These are phyloP conservation scores for Ptiloglossa arizonensis DNA, from an alignment of 1,140 invertebrate species.

Conservation along the genomic window DNA sequence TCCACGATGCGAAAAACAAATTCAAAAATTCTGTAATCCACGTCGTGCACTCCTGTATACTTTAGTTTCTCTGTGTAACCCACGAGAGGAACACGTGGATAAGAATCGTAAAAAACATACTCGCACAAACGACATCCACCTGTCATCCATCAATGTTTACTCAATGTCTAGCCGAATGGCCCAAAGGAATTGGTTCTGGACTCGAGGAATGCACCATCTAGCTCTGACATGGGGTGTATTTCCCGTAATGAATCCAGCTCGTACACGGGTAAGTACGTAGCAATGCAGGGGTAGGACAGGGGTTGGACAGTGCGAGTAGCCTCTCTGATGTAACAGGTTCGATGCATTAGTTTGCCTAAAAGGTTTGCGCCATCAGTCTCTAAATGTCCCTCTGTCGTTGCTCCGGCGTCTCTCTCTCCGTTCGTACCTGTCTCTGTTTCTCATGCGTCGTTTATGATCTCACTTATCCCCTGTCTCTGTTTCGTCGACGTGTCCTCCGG, in stretches of 20 bases:
- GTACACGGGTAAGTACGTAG: slow-evolving; percentile 26
- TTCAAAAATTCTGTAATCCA: too few species aligned
- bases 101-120: neutral
- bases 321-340: slow-evolving; percentile 64
- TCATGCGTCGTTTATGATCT: slow-evolving; percentile 51
- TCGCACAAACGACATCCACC: neutral
- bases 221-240: slow-evolving; percentile 40
- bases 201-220: neutral
- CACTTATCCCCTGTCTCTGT: slow-evolving; percentile 36
- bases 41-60: too few species aligned
- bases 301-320: slow-evolving; percentile 50
- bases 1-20: too few species aligned
- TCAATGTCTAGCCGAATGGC: neutral
- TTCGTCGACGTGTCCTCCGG: slow-evolving; percentile 53
- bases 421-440: slow-evolving; percentile 21
- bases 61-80: too few species aligned
- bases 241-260: slow-evolving; percentile 64
- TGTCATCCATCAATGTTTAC: neutral
- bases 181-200: neutral
- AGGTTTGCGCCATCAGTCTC: slow-evolving; percentile 76
- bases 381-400: slow-evolving; percentile 66
- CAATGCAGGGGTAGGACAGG: neutral
- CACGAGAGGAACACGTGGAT: too few species aligned
- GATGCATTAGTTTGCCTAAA: slow-evolving; percentile 77
- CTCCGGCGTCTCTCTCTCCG: slow-evolving; percentile 10